Evolutionary conservation across 2,797 vertebrate genomes (phyloP).

Genomic region (Gymnoscopelus braueri): DNA sequence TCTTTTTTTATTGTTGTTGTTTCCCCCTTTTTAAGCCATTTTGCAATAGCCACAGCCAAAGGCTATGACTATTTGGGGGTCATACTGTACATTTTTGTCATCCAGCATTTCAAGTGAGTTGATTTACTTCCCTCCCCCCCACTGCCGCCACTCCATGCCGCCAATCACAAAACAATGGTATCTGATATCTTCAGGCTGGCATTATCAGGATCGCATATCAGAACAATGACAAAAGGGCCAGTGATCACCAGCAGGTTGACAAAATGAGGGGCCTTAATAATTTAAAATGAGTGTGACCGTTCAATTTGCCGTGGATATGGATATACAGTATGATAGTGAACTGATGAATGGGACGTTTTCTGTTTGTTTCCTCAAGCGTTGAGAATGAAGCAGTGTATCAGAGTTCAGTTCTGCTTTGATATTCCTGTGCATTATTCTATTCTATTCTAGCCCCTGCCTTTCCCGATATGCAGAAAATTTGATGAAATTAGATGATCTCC

Average conservation of each 20-base stretch:
- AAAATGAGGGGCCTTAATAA: slow-evolving; percentile 82
- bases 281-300: slow-evolving; percentile 73
- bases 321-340: slow-evolving; percentile 62
- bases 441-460: slow-evolving; percentile 17
- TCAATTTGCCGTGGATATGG: slow-evolving; percentile 79
- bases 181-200: slow-evolving; percentile 79
- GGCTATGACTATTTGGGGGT: too few relatives aligned
- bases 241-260: slow-evolving; percentile 75
- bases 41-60: too few relatives aligned
- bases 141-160: slow-evolving; percentile 54
- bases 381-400: slow-evolving; percentile 28
- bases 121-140: slow-evolving; percentile 3
- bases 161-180: slow-evolving; percentile 79
- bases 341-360: slow-evolving; percentile 68
- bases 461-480: background rate
- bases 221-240: slow-evolving; percentile 74
- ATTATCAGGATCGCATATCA: slow-evolving; percentile 81
- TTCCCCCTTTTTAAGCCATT: too few relatives aligned
- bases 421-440: slow-evolving; percentile 14
- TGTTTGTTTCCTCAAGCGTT: slow-evolving; percentile 57
- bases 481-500: background rate
- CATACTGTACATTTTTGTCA: too few relatives aligned
- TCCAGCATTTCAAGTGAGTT: too few relatives aligned
- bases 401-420: slow-evolving; percentile 51
- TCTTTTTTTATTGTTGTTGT: too few relatives aligned